Percentiles rank a stretch among this genome's conserved stretches.
phyloP scores from a whole-genome alignment of 2,797 vertebrate genomes.

The Vespertilio murinus region DNA sequence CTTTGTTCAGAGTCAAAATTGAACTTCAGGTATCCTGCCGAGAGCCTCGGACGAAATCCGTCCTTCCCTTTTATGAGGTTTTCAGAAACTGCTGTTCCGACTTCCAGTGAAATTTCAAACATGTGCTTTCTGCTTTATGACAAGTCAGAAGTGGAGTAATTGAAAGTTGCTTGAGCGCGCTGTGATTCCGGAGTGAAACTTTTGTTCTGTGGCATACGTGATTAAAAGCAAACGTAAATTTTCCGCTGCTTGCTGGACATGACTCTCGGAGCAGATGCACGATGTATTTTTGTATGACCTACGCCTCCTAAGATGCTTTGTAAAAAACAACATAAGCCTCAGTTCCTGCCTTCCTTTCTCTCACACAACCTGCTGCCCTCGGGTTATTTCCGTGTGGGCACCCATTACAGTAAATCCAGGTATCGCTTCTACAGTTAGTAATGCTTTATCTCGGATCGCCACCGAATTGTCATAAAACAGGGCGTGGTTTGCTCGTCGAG shows the following conservation, averaged over 20 bases:
- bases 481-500: conserved; percentile 21
- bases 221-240: conserved; percentile 67
- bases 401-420: neutral
- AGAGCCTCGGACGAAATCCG: conserved; percentile 66
- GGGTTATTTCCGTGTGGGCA: neutral
- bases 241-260: neutral
- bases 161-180: conserved; percentile 48
- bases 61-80: conserved; percentile 71
- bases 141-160: conserved; percentile 62
- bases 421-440: neutral
- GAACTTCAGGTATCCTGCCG: conserved; percentile 73
- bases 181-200: neutral
- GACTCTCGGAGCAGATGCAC: conserved; percentile 35
- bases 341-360: neutral
- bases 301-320: conserved; percentile 1
- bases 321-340: neutral
- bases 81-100: conserved; percentile 61
- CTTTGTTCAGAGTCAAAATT: conserved; percentile 71
- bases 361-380: neutral
- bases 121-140: conserved; percentile 59
- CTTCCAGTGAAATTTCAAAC: conserved; percentile 73
- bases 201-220: conserved; percentile 55
- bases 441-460: conserved; percentile 22
- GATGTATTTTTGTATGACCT: neutral
- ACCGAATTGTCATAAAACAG: conserved; percentile 30